A percentile compares a stretch with the other conserved stretches of the same genome.
phyloP scores from a whole-genome alignment of 2,113 vertebrate genomes.

The Vireo altiloquus region DNA sequence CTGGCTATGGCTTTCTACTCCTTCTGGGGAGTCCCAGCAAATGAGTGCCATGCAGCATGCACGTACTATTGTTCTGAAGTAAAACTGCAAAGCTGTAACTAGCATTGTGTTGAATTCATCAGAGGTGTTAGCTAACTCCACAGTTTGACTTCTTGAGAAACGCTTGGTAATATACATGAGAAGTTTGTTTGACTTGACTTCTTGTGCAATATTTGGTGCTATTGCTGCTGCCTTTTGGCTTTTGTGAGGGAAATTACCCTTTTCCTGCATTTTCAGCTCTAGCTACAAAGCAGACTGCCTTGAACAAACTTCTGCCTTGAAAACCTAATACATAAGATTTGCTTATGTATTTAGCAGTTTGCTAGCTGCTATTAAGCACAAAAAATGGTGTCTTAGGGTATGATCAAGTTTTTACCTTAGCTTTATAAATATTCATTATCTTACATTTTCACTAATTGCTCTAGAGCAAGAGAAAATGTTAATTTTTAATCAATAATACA shows the following conservation, averaged over 20 bases:
- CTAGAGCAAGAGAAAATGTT: slow-evolving; percentile 26
- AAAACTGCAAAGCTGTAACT: not conserved
- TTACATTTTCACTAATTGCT: slow-evolving; percentile 47
- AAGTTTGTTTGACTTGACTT: not conserved
- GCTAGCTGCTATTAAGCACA: not conserved
- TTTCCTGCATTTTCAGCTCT: not conserved
- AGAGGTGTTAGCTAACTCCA: not conserved
- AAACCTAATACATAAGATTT: not conserved
- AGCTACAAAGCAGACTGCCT: not conserved
- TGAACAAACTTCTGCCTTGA: not conserved
- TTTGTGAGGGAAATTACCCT: not conserved
- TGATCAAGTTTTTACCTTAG: slow-evolving; percentile 21
- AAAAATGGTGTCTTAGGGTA: not conserved
- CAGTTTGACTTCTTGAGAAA: not conserved
- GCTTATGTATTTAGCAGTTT: not conserved
- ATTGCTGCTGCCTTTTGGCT: not conserved
- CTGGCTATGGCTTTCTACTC: not conserved
- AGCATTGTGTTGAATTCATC: not conserved
- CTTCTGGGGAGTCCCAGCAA: not conserved
- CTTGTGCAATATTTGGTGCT: not conserved
- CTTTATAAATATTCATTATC: slow-evolving; percentile 64
- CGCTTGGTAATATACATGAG: not conserved
- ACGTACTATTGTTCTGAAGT: not conserved
- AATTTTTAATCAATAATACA: slow-evolving; percentile 67
- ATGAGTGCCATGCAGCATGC: not conserved